Conservation (phyloP, 2,888 invertebrate genomes). For the Tipula helvola region DNA sequence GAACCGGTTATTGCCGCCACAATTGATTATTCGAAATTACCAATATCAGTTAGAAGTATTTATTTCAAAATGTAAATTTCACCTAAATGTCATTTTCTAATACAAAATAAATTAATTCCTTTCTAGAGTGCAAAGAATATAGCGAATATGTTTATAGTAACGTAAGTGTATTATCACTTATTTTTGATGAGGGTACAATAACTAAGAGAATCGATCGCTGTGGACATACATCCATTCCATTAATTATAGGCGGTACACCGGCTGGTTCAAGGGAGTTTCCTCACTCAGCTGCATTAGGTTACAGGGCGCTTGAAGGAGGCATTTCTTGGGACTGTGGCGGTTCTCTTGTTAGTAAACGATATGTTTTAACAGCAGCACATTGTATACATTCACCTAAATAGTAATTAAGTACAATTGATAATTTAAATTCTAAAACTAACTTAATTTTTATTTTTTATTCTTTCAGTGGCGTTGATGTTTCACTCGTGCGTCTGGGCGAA, state of each 20-base stretch:
- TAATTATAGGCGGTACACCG: not conserved
- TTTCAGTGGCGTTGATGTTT: constrained; percentile 18
- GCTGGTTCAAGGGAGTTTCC: constrained; percentile 26
- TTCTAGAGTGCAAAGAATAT: not conserved
- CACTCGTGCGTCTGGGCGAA: constrained; percentile 31
- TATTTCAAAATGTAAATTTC: not conserved
- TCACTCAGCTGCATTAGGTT: constrained; percentile 23
- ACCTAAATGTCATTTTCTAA: not conserved
- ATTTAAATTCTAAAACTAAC: not conserved
- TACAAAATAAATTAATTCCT: not conserved
- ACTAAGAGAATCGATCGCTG: not conserved
- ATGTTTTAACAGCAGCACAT: constrained; percentile 48
- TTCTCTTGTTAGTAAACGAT: constrained; percentile 40
- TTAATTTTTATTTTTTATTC: not conserved
- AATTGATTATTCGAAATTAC: not conserved
- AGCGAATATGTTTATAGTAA: not conserved
- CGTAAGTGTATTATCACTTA: not conserved
- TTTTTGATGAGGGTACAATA: no score
- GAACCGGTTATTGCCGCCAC: no score
- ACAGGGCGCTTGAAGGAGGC: constrained; percentile 15
- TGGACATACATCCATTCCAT: not conserved
- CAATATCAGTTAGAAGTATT: not conserved
- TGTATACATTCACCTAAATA: constrained; percentile 27
- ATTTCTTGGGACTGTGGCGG: constrained; percentile 42
- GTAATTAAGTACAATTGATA: not conserved